Percentiles rank a stretch among this genome's conserved stretches.
Evolutionary conservation across 2,113 vertebrate species (phyloP).

Genomic region (Clarias magur): DNA sequence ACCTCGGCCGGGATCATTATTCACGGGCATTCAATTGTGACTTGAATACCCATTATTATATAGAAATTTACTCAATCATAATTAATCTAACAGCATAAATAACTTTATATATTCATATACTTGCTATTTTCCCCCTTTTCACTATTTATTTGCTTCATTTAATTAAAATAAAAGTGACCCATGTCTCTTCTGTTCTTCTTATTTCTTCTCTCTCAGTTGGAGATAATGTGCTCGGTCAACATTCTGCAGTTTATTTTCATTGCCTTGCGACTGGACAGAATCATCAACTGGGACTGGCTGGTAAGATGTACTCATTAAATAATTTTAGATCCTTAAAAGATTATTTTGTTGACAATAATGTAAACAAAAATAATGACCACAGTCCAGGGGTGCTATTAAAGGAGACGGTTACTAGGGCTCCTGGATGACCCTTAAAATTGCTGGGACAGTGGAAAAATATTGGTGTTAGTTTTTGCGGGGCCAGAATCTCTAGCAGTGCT

Average conservation of each 20-base stretch:
- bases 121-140: not conserved
- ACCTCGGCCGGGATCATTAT: too few relatives aligned
- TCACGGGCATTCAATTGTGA: too few relatives aligned
- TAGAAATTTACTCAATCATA: not conserved
- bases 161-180: not conserved
- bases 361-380: not conserved
- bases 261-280: constrained; percentile 89
- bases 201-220: constrained; percentile 78
- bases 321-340: not conserved
- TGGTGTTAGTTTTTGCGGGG: too few relatives aligned
- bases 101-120: not conserved
- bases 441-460: too few relatives aligned
- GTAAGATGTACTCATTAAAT: constrained; percentile 69
- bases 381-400: too few relatives aligned
- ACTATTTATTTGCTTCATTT: not conserved
- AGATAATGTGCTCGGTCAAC: constrained; percentile 97
- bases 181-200: not conserved
- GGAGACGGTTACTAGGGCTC: too few relatives aligned
- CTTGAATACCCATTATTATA: too few relatives aligned
- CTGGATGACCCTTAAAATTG: too few relatives aligned
- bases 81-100: not conserved
- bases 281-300: constrained; percentile 98
- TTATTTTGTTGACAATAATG: not conserved
- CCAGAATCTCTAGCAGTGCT: too few relatives aligned
- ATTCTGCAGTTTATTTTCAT: constrained; percentile 99